A percentile compares a stretch with the other conserved stretches of the same genome.
phyloP scores from a whole-genome alignment of 2,797 vertebrate genomes.

The Mormyrus hasselquistii region DNA sequence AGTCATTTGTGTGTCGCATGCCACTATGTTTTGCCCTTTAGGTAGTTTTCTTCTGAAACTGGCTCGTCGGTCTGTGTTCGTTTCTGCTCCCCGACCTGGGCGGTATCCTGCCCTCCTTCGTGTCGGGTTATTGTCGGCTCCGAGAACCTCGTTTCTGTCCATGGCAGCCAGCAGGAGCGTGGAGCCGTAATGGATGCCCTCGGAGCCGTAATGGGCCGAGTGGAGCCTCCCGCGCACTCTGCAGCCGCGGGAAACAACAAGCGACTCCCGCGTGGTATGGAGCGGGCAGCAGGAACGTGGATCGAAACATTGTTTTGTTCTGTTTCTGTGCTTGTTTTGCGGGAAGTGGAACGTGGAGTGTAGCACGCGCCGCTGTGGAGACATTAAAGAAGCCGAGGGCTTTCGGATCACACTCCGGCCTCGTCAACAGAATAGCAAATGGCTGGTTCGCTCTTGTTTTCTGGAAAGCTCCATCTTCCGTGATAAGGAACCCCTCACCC shows the following conservation, averaged over 20 bases:
- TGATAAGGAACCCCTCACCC: not conserved
- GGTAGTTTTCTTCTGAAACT: not conserved
- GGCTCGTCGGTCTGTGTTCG: not conserved
- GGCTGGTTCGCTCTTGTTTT: not conserved
- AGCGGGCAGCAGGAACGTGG: not conserved
- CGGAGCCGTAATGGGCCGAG: not conserved
- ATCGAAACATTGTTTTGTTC: not conserved
- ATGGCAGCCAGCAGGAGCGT: not conserved
- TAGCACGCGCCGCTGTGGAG: not conserved
- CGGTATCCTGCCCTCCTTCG: not conserved
- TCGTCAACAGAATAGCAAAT: not conserved
- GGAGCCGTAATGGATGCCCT: constrained; percentile 25
- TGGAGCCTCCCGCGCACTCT: not conserved
- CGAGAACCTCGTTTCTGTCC: not conserved
- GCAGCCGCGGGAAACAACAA: not conserved
- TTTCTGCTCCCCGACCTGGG: constrained; percentile 15
- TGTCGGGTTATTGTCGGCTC: constrained; percentile 2
- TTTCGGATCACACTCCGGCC: not conserved
- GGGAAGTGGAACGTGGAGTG: not conserved
- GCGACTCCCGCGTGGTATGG: not conserved
- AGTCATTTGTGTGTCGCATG: not conserved
- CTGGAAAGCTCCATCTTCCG: not conserved
- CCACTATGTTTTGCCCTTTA: not conserved
- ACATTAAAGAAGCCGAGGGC: not conserved
- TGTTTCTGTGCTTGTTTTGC: not conserved